A percentile compares a stretch with the other conserved stretches of the same genome.
Conservation (phyloP, 2,113 vertebrate species). For the Pelusios castaneus region DNA sequence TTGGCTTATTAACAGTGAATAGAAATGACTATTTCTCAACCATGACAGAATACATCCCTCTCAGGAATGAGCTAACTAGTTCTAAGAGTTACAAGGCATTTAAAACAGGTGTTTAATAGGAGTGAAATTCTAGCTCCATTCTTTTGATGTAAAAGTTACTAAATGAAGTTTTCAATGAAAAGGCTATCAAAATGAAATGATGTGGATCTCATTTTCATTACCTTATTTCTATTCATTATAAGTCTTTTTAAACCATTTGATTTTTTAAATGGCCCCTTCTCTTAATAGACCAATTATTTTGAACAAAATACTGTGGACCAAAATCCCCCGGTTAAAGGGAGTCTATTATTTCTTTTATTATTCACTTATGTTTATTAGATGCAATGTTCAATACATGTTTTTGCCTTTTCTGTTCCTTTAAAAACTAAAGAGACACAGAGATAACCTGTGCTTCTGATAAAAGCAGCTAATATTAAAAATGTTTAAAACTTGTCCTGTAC, state of each 20-base stretch:
- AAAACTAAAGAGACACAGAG: not conserved
- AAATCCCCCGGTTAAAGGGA: not conserved
- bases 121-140: not conserved
- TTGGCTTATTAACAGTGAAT: not conserved
- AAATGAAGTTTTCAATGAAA: not conserved
- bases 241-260: not conserved
- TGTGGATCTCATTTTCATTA: not conserved
- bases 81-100: not conserved
- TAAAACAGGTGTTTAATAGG: not conserved
- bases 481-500: not conserved
- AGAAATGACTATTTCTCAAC: not conserved
- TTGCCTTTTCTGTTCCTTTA: fast-evolving
- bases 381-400: not conserved
- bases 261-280: not conserved
- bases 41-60: not conserved
- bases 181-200: not conserved
- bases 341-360: not conserved
- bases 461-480: not conserved
- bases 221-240: not conserved
- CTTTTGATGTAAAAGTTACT: not conserved
- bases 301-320: not conserved
- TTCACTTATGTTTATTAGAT: not conserved
- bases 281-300: not conserved
- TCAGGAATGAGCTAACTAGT: not conserved
- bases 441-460: not conserved